Evolutionary conservation across 2,888 invertebrate species (phyloP).

Genomic region (Coenonympha glycerion): DNA sequence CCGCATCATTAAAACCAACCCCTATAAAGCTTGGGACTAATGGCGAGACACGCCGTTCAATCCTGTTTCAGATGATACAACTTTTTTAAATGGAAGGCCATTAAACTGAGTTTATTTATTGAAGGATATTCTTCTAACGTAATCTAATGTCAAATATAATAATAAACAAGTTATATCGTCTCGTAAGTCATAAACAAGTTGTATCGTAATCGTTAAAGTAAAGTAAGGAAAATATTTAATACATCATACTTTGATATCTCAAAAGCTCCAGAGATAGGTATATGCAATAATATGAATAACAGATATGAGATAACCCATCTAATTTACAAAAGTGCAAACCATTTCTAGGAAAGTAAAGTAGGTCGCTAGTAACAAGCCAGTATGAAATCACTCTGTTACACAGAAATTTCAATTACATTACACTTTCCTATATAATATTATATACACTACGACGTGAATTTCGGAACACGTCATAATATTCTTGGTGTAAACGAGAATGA

Average conservation of each 20-base stretch:
- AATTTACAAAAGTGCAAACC: background rate
- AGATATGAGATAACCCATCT: background rate
- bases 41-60: background rate
- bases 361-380: background rate
- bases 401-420: background rate
- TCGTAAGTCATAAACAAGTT: too few species aligned
- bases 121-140: background rate
- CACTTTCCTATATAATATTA: background rate
- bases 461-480: slow-evolving; percentile 1
- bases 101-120: background rate
- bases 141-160: too few species aligned
- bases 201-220: too few species aligned
- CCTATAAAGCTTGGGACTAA: slow-evolving; percentile 10
- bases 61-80: background rate
- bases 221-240: too few species aligned
- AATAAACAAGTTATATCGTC: too few species aligned
- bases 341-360: background rate
- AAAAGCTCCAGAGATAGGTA: background rate
- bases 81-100: background rate
- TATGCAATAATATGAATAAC: background rate
- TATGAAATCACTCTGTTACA: background rate
- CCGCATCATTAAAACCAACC: slow-evolving; percentile 18
- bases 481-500: background rate
- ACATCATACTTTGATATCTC: background rate
- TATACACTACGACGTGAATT: background rate